These are phyloP conservation scores for Asteroscopus sphinx DNA, from an alignment of 2,888 invertebrate genomes.

Conservation along the genomic window DNA sequence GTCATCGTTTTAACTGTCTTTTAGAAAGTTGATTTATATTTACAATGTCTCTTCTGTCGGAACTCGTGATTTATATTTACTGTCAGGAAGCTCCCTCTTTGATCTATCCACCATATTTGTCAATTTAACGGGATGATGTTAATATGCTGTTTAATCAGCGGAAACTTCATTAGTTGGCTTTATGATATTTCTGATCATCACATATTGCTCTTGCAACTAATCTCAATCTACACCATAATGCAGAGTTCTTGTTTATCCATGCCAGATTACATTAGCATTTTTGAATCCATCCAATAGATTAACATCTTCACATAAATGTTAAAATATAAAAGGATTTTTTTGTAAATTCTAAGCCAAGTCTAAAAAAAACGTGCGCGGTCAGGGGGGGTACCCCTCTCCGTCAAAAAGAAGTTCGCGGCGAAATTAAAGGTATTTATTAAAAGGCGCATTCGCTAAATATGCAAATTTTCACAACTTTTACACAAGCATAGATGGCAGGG, in stretches of 20 bases:
- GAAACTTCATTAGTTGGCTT: constrained; percentile 12
- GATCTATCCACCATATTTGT: constrained; percentile 55
- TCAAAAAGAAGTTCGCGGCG: too few species aligned
- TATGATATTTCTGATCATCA: constrained; percentile 5
- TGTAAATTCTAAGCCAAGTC: too few species aligned
- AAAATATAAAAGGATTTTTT: too few species aligned
- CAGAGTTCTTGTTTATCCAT: background rate
- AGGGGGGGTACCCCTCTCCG: too few species aligned
- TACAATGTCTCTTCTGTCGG: constrained; percentile 25
- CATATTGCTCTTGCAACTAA: background rate
- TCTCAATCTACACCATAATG: background rate
- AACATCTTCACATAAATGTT: too few species aligned
- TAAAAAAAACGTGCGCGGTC: too few species aligned
- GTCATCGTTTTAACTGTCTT: background rate
- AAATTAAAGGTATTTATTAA: too few species aligned
- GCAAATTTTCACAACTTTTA: too few species aligned
- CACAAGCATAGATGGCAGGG: too few species aligned
- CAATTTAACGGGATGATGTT: constrained; percentile 16
- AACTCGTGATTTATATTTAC: constrained; percentile 60
- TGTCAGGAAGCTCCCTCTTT: constrained; percentile 64
- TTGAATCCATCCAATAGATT: too few species aligned
- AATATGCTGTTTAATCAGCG: constrained; percentile 8
- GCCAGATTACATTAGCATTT: too few species aligned
- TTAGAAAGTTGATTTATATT: constrained; percentile 16
- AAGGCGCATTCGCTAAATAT: too few species aligned